These are phyloP conservation scores for Lordiphosa clarofinis DNA, from an alignment of 1,140 invertebrate species.

Conservation along the genomic window DNA sequence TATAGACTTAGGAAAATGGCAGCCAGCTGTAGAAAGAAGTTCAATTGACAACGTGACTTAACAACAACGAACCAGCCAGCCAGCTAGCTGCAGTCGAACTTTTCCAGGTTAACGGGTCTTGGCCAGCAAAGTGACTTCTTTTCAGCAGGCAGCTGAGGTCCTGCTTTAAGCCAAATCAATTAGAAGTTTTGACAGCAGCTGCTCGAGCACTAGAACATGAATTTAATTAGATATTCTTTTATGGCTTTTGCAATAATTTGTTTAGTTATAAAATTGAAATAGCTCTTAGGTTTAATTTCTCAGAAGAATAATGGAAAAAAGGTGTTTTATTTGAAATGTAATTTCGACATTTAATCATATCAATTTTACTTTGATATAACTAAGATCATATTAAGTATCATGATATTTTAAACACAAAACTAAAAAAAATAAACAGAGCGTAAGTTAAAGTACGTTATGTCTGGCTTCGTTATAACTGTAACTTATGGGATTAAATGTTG, in stretches of 20 bases:
- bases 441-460: too few species aligned
- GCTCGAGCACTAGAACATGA: constrained; percentile 29
- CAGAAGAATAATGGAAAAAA: too few species aligned
- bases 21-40: constrained; percentile 32
- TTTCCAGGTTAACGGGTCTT: constrained; percentile 41
- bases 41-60: constrained; percentile 73
- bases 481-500: too few species aligned
- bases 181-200: constrained; percentile 69
- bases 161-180: constrained; percentile 66
- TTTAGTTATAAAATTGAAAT: too few species aligned
- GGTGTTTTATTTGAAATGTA: too few species aligned
- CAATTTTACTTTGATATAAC: too few species aligned
- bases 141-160: constrained; percentile 30
- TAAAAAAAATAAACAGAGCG: too few species aligned
- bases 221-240: constrained; percentile 6
- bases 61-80: constrained; percentile 30
- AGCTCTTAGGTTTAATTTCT: too few species aligned
- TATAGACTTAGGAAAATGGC: constrained; percentile 54
- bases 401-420: too few species aligned
- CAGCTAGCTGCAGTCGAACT: constrained; percentile 29
- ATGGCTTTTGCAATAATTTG: background rate
- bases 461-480: too few species aligned
- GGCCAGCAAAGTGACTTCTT: constrained; percentile 36
- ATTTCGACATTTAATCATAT: too few species aligned
- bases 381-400: too few species aligned